These are phyloP conservation scores for Ormyrus pomaceus DNA, from an alignment of 2,888 invertebrate genomes.

Conservation along the genomic window DNA sequence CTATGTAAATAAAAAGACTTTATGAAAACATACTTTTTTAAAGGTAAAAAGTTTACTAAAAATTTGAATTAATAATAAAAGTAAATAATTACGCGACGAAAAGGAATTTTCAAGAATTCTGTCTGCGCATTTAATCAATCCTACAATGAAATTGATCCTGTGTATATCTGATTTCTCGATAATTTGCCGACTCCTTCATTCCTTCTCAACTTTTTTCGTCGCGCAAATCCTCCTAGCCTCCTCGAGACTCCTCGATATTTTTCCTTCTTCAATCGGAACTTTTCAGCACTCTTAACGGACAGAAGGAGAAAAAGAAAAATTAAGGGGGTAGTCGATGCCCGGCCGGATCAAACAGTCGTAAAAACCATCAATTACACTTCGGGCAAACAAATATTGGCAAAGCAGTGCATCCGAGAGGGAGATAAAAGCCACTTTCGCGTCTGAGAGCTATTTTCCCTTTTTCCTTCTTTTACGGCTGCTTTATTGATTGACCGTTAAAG, in stretches of 20 bases:
- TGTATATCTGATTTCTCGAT: too few relatives aligned
- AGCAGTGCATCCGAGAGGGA: conserved; percentile 33
- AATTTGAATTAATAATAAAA: too few relatives aligned
- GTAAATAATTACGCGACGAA: too few relatives aligned
- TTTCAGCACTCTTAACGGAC: conserved; percentile 23
- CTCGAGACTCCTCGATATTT: conserved; percentile 20
- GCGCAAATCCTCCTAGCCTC: conserved; percentile 2
- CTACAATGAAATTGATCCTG: too few relatives aligned
- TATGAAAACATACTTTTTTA: too few relatives aligned
- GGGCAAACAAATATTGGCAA: conserved; percentile 53
- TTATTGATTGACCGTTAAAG: too few relatives aligned
- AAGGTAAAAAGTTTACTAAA: too few relatives aligned
- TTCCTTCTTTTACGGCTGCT: neutral
- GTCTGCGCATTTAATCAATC: too few relatives aligned
- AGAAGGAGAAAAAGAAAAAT: neutral
- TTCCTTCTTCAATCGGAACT: conserved; percentile 19
- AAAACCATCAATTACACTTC: conserved; percentile 55
- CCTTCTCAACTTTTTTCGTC: neutral
- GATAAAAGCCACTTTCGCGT: conserved; percentile 37
- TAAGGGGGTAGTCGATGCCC: conserved; percentile 10
- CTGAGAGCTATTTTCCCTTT: conserved; percentile 26
- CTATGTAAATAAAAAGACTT: too few relatives aligned
- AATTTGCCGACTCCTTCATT: too few relatives aligned
- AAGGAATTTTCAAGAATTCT: too few relatives aligned
- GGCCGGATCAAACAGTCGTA: conserved; percentile 42